Evolutionary conservation across 2,888 invertebrate species (phyloP).

Genomic region (Acronicta alni): DNA sequence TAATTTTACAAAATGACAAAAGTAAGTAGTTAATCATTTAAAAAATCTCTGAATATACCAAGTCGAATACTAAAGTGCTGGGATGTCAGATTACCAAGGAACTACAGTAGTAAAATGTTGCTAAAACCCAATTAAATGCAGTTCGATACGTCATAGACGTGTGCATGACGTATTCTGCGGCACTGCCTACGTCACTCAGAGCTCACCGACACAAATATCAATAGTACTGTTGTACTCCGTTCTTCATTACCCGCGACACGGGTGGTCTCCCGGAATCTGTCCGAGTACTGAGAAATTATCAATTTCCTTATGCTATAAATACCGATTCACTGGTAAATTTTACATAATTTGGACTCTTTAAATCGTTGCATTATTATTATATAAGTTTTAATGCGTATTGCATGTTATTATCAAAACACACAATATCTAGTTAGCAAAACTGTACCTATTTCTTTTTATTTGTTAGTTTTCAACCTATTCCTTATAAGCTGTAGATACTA

Average conservation of each 20-base stretch:
- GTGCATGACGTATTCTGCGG: slow-evolving; percentile 21
- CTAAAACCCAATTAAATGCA: slow-evolving; percentile 6
- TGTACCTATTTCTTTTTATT: no score
- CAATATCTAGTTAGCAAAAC: no score
- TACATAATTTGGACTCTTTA: slow-evolving; percentile 7
- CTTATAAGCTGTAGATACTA: no score
- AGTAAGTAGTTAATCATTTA: no score
- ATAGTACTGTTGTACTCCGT: slow-evolving; percentile 53
- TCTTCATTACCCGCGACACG: slow-evolving; percentile 67
- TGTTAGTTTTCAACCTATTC: no score
- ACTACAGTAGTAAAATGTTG: background rate
- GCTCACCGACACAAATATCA: slow-evolving; percentile 64
- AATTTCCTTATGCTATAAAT: slow-evolving; percentile 58
- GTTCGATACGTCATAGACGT: slow-evolving; percentile 20
- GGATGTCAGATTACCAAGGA: no score
- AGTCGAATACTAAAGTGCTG: no score
- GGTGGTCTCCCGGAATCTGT: slow-evolving; percentile 70
- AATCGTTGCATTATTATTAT: background rate
- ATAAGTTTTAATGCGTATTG: background rate
- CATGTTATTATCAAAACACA: no score
- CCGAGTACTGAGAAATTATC: slow-evolving; percentile 55
- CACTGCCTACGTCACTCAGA: slow-evolving; percentile 56
- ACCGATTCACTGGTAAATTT: slow-evolving; percentile 7
- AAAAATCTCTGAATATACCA: no score
- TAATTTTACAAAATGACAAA: no score